A percentile compares a stretch with the other conserved stretches of the same genome.
Evolutionary conservation across 1,140 invertebrate genomes (phyloP).

Genomic region (Bombus waltoni): DNA sequence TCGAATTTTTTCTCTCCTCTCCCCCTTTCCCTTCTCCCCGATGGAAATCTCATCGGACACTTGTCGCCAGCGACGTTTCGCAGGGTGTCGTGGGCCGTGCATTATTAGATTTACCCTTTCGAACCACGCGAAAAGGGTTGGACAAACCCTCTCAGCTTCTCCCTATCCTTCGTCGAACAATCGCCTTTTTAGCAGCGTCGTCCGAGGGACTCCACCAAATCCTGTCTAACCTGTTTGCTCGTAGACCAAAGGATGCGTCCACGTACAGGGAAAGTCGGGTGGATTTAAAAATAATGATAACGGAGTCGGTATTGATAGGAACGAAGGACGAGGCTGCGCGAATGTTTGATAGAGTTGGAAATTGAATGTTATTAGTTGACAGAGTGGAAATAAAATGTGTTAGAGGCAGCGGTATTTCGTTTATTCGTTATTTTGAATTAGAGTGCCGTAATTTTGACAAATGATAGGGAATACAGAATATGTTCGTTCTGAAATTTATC

Average conservation of each 20-base stretch:
- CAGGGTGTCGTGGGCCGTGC: slow-evolving; percentile 42
- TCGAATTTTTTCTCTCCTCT: slow-evolving; percentile 22
- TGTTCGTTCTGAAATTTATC: too few relatives aligned
- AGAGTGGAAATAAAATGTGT: too few relatives aligned
- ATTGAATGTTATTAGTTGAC: neutral
- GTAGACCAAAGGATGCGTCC: slow-evolving; percentile 16
- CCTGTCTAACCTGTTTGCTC: slow-evolving; percentile 65
- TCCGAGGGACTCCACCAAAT: slow-evolving; percentile 31
- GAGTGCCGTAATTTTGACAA: too few relatives aligned
- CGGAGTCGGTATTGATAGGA: neutral
- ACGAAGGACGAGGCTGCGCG: neutral
- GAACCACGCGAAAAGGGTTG: slow-evolving; percentile 50
- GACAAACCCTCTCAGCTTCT: slow-evolving; percentile 10
- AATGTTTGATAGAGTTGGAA: neutral
- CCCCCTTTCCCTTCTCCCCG: too few relatives aligned
- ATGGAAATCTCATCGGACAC: slow-evolving; percentile 32
- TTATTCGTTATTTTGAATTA: too few relatives aligned
- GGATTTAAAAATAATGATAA: slow-evolving; percentile 30
- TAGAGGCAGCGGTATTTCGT: too few relatives aligned
- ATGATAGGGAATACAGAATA: too few relatives aligned
- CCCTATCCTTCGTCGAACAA: neutral
- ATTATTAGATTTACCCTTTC: slow-evolving; percentile 66
- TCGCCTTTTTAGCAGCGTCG: slow-evolving; percentile 47
- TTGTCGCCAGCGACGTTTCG: slow-evolving; percentile 57
- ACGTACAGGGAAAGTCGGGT: slow-evolving; percentile 36